phyloP scores from a whole-genome alignment of 1,140 invertebrate species.

The Halotydeus destructor region DNA sequence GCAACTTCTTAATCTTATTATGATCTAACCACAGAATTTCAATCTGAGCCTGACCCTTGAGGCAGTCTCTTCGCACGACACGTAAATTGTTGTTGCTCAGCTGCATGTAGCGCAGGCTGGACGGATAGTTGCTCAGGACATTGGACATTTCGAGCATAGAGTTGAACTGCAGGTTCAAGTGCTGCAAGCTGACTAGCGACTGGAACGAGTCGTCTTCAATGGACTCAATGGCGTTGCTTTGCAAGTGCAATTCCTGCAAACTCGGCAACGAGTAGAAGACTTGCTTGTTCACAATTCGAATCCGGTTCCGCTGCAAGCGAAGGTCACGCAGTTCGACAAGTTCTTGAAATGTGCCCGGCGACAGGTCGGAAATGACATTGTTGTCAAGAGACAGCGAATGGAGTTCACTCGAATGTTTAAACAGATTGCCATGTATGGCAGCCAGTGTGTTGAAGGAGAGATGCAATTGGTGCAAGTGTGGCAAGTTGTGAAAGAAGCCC shows the following conservation, averaged over 20 bases:
- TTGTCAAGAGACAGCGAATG: constrained; percentile 68
- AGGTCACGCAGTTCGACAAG: constrained; percentile 48
- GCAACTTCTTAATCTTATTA: constrained; percentile 50
- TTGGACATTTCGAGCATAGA: constrained; percentile 49
- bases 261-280: constrained; percentile 56
- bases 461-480: constrained; percentile 55
- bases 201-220: constrained; percentile 63
- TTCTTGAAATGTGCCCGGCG: constrained; percentile 52
- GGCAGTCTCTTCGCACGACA: constrained; percentile 49
- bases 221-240: constrained; percentile 56
- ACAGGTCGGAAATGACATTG: constrained; percentile 59
- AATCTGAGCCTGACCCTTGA: constrained; percentile 50
- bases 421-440: constrained; percentile 44
- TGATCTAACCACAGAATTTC: constrained; percentile 67
- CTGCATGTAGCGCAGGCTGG: constrained; percentile 59
- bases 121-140: constrained; percentile 39
- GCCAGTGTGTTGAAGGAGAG: constrained; percentile 66
- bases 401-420: constrained; percentile 46
- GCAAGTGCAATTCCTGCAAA: constrained; percentile 58
- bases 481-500: constrained; percentile 43
- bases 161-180: constrained; percentile 68
- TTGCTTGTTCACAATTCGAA: constrained; percentile 45
- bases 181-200: constrained; percentile 56
- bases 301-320: constrained; percentile 60
- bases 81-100: constrained; percentile 57